Evolutionary conservation across 2,113 vertebrate genomes (phyloP).

Genomic region (Malurus melanocephalus): DNA sequence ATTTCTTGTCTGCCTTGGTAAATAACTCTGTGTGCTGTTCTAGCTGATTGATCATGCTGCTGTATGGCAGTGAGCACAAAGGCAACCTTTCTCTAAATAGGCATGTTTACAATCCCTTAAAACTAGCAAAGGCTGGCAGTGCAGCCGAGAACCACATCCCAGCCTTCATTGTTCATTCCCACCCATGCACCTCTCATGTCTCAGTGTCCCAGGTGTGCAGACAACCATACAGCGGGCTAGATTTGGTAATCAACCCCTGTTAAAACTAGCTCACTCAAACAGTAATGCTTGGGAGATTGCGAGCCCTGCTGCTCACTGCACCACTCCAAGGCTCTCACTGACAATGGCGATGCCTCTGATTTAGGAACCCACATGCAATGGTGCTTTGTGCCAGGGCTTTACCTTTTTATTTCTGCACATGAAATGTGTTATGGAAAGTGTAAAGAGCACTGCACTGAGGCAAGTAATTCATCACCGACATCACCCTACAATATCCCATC

Average conservation of each 20-base stretch:
- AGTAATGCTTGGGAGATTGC: not conserved
- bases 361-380: not conserved
- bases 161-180: not conserved
- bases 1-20: not conserved
- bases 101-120: not conserved
- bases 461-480: not conserved
- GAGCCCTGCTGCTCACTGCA: not conserved
- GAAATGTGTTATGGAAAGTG: constrained; percentile 1
- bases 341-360: not conserved
- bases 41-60: constrained; percentile 12
- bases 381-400: not conserved
- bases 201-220: accelerated
- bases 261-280: not conserved
- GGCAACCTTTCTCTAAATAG: not conserved
- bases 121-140: not conserved
- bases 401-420: not conserved
- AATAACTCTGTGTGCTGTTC: constrained; percentile 26
- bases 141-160: not conserved
- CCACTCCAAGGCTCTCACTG: not conserved
- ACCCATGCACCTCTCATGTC: not conserved
- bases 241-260: not conserved
- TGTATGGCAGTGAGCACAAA: constrained; percentile 18
- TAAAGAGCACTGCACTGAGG: not conserved
- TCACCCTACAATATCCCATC: not conserved
- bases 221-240: not conserved